phyloP scores from a whole-genome alignment of 2,888 invertebrate species.

The Mycalesis mineus region DNA sequence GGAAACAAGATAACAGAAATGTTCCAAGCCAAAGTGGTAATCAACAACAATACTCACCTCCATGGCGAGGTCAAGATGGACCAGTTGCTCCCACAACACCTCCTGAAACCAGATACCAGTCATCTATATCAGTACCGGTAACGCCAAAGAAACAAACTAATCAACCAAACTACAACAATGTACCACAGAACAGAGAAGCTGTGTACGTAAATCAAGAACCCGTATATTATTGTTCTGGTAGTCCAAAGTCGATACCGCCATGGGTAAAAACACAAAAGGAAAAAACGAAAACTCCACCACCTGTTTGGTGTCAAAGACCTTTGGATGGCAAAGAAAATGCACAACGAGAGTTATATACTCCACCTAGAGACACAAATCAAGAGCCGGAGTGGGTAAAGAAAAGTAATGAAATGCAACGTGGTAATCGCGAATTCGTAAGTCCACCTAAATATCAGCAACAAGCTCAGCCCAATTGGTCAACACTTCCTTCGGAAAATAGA shows the following conservation, averaged over 20 bases:
- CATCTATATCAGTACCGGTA: constrained; percentile 71
- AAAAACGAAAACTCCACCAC: constrained; percentile 72
- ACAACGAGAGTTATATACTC: constrained; percentile 61
- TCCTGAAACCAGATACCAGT: constrained; percentile 62
- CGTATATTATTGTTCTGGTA: constrained; percentile 66
- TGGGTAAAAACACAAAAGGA: constrained; percentile 73
- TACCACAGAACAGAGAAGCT: constrained; percentile 55
- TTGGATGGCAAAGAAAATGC: constrained; percentile 59
- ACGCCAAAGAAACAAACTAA: constrained; percentile 56
- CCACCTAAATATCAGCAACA: constrained; percentile 67
- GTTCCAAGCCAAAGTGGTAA: constrained; percentile 32
- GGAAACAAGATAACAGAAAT: constrained; percentile 56
- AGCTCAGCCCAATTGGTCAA: constrained; percentile 68
- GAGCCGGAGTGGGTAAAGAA: constrained; percentile 72
- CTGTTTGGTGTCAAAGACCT: constrained; percentile 65
- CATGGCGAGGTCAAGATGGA: constrained; percentile 48
- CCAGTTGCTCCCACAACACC: constrained; percentile 44
- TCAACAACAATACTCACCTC: constrained; percentile 53
- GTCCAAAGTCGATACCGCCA: constrained; percentile 66
- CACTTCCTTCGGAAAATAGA: constrained; percentile 66
- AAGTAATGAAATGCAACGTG: constrained; percentile 64
- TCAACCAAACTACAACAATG: constrained; percentile 52
- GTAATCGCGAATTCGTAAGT: constrained; percentile 60
- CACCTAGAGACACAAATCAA: constrained; percentile 58
- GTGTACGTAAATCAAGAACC: constrained; percentile 71